phyloP scores from a whole-genome alignment of 2,888 invertebrate genomes.

The Metalampra italica region DNA sequence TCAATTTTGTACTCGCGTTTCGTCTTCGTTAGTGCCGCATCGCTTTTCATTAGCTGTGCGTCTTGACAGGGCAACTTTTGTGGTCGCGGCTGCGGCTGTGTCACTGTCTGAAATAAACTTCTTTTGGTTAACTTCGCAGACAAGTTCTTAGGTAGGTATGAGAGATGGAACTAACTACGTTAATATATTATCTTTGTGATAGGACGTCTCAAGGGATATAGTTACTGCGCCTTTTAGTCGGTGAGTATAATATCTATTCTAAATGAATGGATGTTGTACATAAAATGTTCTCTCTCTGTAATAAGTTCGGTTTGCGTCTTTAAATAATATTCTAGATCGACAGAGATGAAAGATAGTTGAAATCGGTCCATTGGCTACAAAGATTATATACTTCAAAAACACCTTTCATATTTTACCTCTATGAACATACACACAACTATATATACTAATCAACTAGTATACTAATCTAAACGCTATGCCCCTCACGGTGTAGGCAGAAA shows the following conservation, averaged over 20 bases:
- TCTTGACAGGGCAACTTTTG: conserved; percentile 42
- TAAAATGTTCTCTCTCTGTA: no score
- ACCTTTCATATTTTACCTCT: no score
- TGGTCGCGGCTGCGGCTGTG: conserved; percentile 19
- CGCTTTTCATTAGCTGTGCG: conserved; percentile 56
- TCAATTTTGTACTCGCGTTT: conserved; percentile 37
- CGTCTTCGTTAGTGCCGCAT: conserved; percentile 59
- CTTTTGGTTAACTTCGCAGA: conserved; percentile 36
- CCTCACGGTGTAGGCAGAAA: no score
- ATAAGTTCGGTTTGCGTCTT: no score
- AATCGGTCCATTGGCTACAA: no score
- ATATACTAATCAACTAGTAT: no score
- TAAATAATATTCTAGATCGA: no score
- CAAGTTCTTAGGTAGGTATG: conserved; percentile 32
- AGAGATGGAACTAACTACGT: conserved; percentile 15
- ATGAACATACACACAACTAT: no score
- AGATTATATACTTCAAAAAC: no score
- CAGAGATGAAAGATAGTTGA: no score
- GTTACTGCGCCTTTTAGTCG: neutral
- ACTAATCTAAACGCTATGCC: no score
- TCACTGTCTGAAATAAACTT: conserved; percentile 35
- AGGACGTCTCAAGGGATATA: neutral
- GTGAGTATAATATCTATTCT: neutral
- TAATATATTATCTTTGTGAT: conserved; percentile 7
- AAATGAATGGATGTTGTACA: no score